Conservation (phyloP, 2,888 invertebrate species). For the Drosophila anomalata region DNA sequence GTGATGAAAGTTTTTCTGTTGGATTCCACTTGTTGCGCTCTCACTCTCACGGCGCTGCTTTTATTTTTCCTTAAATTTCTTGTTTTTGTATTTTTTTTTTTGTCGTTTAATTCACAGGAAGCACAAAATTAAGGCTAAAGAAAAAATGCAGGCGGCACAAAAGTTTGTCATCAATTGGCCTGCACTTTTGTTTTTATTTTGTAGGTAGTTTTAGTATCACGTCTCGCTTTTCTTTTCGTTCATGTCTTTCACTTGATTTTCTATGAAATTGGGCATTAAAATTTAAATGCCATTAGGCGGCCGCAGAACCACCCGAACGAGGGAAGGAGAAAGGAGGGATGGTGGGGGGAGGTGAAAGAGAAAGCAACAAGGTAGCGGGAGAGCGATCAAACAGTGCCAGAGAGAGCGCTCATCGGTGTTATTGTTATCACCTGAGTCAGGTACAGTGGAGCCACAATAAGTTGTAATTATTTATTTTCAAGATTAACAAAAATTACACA, state of each 20-base stretch:
- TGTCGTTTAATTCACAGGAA: constrained; percentile 64
- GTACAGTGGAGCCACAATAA: constrained; percentile 19
- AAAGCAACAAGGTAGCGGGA: constrained; percentile 49
- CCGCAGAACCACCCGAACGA: constrained; percentile 26
- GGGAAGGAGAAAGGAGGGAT: background rate
- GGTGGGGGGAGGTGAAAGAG: constrained; percentile 17
- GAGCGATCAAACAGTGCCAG: constrained; percentile 37
- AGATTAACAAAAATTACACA: background rate
- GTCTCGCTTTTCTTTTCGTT: constrained; percentile 39
- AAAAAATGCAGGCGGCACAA: constrained; percentile 59
- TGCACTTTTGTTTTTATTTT: constrained; percentile 57
- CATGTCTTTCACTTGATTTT: constrained; percentile 42
- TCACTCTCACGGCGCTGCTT: constrained; percentile 14
- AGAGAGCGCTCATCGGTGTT: constrained; percentile 22
- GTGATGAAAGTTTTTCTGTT: constrained; percentile 44
- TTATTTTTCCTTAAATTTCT: constrained; percentile 31
- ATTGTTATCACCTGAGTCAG: constrained; percentile 69
- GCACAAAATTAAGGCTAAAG: constrained; percentile 67
- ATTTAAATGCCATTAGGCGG: constrained; percentile 46
- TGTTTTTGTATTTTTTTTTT: constrained; percentile 35
- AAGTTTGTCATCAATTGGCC: constrained; percentile 42
- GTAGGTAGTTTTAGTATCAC: background rate
- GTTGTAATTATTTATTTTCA: background rate
- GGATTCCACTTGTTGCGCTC: constrained; percentile 42
- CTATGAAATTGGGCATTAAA: constrained; percentile 51